These are phyloP conservation scores for Eupithecia vulgata DNA, from an alignment of 2,888 invertebrate genomes.

Conservation along the genomic window DNA sequence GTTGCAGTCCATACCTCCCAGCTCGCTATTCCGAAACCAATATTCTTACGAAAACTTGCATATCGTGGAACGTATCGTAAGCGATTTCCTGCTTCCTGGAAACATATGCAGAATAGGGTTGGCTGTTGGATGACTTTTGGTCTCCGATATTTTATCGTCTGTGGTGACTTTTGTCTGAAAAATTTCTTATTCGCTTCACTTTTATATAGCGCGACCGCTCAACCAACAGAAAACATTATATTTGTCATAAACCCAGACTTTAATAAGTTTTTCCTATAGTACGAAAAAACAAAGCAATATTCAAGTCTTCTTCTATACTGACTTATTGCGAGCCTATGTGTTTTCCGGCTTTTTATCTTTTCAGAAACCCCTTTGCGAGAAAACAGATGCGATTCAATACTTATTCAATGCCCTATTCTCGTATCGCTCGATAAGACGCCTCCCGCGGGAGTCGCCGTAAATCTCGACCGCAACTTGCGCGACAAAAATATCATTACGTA, in stretches of 20 bases:
- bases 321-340: too few species aligned
- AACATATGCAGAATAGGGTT: slow-evolving; percentile 17
- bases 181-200: not conserved
- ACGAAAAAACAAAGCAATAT: not conserved
- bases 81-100: slow-evolving; percentile 50
- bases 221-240: not conserved
- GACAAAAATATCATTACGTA: slow-evolving; percentile 82
- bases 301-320: not conserved
- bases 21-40: slow-evolving; percentile 38
- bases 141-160: not conserved
- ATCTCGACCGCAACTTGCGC: slow-evolving; percentile 72
- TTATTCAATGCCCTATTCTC: slow-evolving; percentile 50
- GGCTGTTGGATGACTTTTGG: slow-evolving; percentile 1
- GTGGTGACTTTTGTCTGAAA: not conserved
- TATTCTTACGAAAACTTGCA: slow-evolving; percentile 38
- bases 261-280: not conserved
- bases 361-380: slow-evolving; percentile 27
- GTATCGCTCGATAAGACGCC: slow-evolving; percentile 41
- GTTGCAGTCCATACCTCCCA: slow-evolving; percentile 15
- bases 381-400: slow-evolving; percentile 61
- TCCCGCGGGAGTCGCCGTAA: slow-evolving; percentile 61
- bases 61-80: slow-evolving; percentile 51
- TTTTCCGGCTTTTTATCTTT: slow-evolving; percentile 12
- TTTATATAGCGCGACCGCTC: not conserved
- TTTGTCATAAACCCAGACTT: not conserved